Conservation (phyloP, 2,888 invertebrate genomes). For the Troides helena region DNA sequence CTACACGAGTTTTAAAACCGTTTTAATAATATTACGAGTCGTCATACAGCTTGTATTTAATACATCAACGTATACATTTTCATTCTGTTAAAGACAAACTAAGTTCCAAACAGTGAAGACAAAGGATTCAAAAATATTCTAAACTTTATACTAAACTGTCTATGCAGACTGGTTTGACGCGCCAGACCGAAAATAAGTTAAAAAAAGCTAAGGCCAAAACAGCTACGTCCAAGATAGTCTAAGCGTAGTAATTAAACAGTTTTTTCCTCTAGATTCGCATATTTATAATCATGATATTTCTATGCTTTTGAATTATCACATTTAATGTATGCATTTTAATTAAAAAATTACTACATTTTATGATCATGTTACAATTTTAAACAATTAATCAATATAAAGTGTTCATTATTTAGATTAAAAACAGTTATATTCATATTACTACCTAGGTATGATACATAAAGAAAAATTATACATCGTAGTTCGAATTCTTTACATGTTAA, state of each 20-base stretch:
- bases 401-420: too few species aligned
- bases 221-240: slow-evolving; percentile 37
- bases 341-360: too few species aligned
- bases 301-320: neutral
- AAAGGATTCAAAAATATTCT: slow-evolving; percentile 9
- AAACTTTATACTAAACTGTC: slow-evolving; percentile 35
- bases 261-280: slow-evolving; percentile 48
- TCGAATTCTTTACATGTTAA: too few species aligned
- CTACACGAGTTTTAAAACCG: neutral
- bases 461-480: too few species aligned
- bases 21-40: too few species aligned
- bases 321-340: too few species aligned
- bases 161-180: slow-evolving; percentile 59
- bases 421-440: too few species aligned
- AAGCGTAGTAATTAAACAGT: slow-evolving; percentile 38
- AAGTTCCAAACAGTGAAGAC: neutral
- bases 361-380: too few species aligned
- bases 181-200: slow-evolving; percentile 50
- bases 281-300: slow-evolving; percentile 34
- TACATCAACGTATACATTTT: neutral
- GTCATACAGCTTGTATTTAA: too few species aligned
- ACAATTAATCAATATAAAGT: too few species aligned
- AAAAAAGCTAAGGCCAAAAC: slow-evolving; percentile 44
- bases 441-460: too few species aligned
- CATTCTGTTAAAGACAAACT: neutral